Conservation (phyloP, 2,888 invertebrate genomes). For the Sphinx pinastri region DNA sequence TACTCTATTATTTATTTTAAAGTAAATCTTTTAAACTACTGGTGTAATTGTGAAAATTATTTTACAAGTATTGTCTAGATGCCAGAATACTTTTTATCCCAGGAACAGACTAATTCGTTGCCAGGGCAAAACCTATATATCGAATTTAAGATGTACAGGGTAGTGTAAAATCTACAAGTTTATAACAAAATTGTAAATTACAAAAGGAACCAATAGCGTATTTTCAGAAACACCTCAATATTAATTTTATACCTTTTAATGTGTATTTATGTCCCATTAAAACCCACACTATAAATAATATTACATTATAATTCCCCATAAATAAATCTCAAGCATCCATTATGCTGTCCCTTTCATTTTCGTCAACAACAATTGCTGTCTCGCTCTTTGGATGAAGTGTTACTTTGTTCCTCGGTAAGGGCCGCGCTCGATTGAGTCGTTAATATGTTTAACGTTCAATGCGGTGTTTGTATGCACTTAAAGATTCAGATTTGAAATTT, state of each 20-base stretch:
- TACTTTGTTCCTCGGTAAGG: conserved; percentile 26
- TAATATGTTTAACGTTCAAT: conserved; percentile 12
- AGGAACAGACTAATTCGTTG: too few relatives aligned
- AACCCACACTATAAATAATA: neutral
- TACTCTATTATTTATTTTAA: too few relatives aligned
- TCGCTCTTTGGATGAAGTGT: conserved; percentile 26
- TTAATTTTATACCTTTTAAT: neutral
- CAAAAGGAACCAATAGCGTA: neutral
- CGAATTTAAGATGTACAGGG: too few relatives aligned
- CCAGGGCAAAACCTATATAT: too few relatives aligned
- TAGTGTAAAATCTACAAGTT: too few relatives aligned
- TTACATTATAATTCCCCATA: neutral
- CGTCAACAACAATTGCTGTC: neutral
- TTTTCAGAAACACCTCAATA: neutral
- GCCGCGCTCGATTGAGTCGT: conserved; percentile 12
- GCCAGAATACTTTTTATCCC: too few relatives aligned
- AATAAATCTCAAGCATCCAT: neutral
- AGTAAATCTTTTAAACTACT: too few relatives aligned
- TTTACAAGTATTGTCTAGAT: too few relatives aligned
- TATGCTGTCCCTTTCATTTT: neutral
- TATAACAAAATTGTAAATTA: too few relatives aligned
- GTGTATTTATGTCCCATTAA: neutral
- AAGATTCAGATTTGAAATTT: neutral
- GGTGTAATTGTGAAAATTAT: too few relatives aligned
- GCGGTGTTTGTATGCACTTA: neutral